Percentiles rank a stretch among this genome's conserved stretches.
Conservation (phyloP, 1,140 invertebrate species). For the Papilio dardanus region DNA sequence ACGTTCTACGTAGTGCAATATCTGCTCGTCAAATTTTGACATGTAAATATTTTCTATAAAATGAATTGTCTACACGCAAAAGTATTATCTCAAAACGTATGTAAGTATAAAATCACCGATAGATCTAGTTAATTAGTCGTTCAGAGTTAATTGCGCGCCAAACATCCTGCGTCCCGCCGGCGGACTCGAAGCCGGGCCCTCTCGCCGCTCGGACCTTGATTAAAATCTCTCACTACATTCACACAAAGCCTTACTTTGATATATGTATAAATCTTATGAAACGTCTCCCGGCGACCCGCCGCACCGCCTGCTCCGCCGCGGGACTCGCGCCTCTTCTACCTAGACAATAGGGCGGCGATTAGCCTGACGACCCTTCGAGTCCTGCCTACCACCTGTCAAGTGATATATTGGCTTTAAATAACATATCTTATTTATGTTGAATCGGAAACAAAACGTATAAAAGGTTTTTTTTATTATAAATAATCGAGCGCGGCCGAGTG, state of each 20-base stretch:
- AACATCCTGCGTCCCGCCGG: slow-evolving; percentile 55
- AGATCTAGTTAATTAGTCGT: slow-evolving; percentile 62
- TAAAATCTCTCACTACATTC: slow-evolving; percentile 79
- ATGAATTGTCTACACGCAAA: neutral
- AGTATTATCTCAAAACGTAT: slow-evolving; percentile 11
- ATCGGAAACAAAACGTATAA: slow-evolving; percentile 79
- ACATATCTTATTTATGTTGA: slow-evolving; percentile 82
- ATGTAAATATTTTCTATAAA: neutral
- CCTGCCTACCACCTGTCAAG: slow-evolving; percentile 80
- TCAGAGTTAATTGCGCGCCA: slow-evolving; percentile 58
- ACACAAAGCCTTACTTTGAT: slow-evolving; percentile 79
- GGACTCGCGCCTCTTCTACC: slow-evolving; percentile 49
- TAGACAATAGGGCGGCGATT: slow-evolving; percentile 50
- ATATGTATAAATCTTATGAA: slow-evolving; percentile 80
- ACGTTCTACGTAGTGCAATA: neutral
- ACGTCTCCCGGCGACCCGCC: slow-evolving; percentile 58
- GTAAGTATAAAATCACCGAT: slow-evolving; percentile 3
- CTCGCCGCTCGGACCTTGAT: slow-evolving; percentile 73
- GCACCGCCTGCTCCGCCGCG: slow-evolving; percentile 37
- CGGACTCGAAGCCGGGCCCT: slow-evolving; percentile 54
- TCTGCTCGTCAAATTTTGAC: neutral
- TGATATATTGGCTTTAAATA: slow-evolving; percentile 81
- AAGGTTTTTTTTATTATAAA: slow-evolving; percentile 75
- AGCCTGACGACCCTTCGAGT: slow-evolving; percentile 29
- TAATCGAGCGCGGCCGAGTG: slow-evolving; percentile 69